Base-by-base conservation (phyloP, 2,113 vertebrate species). In the Zosterops pallidus region DNA sequence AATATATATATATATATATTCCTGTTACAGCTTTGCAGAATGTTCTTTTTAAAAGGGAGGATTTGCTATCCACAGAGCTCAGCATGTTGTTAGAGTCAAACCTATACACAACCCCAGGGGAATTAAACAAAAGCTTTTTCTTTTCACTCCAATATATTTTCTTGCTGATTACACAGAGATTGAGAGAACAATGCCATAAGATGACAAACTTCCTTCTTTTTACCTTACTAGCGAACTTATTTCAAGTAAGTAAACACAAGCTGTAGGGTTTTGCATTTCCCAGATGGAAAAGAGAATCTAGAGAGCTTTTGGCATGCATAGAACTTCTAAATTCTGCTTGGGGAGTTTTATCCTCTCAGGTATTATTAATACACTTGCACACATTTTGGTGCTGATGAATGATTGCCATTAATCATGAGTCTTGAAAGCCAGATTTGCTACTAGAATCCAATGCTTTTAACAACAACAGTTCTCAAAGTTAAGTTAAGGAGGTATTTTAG, bases 21-120 rank as follows among this genome's bases (percentile, higher is more conserved):
- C 86, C 88, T 94, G 55, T 86, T 92, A 81, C 39, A 90, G 76
- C 83, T 96, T 96, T 95, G 96, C 46, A 86, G 86, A 95, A 92
- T 67, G 35, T 41, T 94, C 49, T 65, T 94, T 90, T 81, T 29
- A 89, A 83, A 94, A 90, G 50, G 35, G 19, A 91, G 42, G 65
- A 92, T 87, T 97, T 96, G 86, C 89, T 75, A 86, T 55, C 71
- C 67, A 72, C 42, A 78, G 63, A 90, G 53, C 53, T 83, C 69
- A 90, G 59, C 22, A 44, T 63, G 46, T 33, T 93, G 75, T 88
- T 94, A 53, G 7, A 95, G 70, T 89, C 74, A 87, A 89, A 94
- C 49, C 67, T 87, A 93, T n/a, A 65, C 16, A 87, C 5, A 79
- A 81, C 2, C 29, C 10, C 26, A 55, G 22, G 26, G 67, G 85